phyloP scores from a whole-genome alignment of 2,113 vertebrate species.

The Craseonycteris thonglongyai region DNA sequence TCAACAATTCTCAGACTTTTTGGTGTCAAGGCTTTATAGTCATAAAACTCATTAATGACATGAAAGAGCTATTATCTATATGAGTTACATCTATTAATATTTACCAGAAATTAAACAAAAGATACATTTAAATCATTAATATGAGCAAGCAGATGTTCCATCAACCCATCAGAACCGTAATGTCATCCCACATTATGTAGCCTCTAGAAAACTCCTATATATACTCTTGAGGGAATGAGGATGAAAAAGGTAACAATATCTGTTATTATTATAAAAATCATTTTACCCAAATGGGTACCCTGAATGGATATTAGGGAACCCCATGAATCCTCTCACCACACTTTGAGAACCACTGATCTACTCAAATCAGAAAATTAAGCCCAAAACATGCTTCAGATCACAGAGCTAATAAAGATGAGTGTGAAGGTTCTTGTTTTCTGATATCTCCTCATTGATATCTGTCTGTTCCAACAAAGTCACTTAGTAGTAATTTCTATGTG shows the following conservation, averaged over 20 bases:
- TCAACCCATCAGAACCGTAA: neutral
- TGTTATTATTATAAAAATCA: neutral
- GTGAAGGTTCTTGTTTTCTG: neutral
- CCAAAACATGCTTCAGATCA: neutral
- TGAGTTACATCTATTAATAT: neutral
- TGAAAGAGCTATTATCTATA: neutral
- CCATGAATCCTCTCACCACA: neutral
- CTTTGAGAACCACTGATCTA: neutral
- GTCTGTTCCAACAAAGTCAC: neutral
- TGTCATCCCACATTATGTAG: neutral
- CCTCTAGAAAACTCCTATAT: neutral
- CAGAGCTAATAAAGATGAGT: neutral
- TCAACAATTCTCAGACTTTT: neutral
- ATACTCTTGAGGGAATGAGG: neutral
- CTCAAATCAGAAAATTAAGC: neutral
- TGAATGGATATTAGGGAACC: neutral
- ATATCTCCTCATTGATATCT: neutral
- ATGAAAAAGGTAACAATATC: neutral
- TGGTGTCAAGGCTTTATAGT: neutral
- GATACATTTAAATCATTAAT: neutral
- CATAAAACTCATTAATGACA: neutral
- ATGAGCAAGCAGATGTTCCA: neutral
- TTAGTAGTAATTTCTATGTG: neutral
- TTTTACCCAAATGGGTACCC: neutral
- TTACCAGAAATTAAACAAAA: neutral